Evolutionary conservation across 2,888 invertebrate species (phyloP).

Genomic region (Yponomeuta malinellus): DNA sequence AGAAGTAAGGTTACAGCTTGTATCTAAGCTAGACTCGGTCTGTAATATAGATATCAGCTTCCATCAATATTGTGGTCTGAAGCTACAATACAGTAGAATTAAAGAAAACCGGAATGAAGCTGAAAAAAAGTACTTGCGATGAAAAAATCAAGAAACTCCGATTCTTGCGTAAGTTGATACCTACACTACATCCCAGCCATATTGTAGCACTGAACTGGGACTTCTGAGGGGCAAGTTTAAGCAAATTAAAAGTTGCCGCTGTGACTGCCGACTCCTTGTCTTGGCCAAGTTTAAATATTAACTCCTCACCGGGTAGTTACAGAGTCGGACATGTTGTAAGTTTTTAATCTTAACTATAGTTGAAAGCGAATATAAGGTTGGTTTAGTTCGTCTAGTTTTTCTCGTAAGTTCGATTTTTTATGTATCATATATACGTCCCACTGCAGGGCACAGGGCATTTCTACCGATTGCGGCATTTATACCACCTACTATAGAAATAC

Average conservation of each 20-base stretch:
- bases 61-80: no score
- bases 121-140: background rate
- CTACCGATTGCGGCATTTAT: no score
- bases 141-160: background rate
- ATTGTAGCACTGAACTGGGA: conserved; percentile 12
- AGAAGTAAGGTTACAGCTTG: no score
- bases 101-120: background rate
- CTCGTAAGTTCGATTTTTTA: no score
- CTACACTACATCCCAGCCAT: background rate
- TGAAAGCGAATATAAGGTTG: background rate
- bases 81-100: no score
- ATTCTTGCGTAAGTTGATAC: background rate
- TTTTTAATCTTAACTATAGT: conserved; percentile 34
- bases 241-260: conserved; percentile 71
- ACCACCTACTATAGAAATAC: no score
- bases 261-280: conserved; percentile 69
- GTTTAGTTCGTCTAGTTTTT: no score
- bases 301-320: conserved; percentile 69
- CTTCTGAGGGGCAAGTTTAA: conserved; percentile 67
- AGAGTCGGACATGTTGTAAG: conserved; percentile 57
- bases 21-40: no score
- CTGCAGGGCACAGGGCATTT: no score
- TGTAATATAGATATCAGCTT: no score
- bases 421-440: no score
- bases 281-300: conserved; percentile 65